Evolutionary conservation across 2,888 invertebrate genomes (phyloP), one percentile per base, ranked within the genome.

Genomic region (Gymnosoma rotundatum): DNA sequence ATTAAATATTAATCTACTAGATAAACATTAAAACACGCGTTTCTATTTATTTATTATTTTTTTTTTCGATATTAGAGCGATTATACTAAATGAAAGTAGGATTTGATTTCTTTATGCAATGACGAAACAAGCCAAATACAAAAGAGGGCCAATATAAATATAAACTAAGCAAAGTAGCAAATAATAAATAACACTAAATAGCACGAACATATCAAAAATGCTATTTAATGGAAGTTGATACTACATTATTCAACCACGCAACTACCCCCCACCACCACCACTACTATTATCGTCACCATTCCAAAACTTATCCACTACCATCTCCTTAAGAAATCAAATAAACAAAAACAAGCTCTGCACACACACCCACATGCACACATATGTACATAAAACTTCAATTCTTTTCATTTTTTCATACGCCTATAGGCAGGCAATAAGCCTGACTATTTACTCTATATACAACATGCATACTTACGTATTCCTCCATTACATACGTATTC

Each of bases 11-110:
- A 84, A 84, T 81, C 73, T 70, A 74, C 58, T 66, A 81, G 74
- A 81, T 84, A 84, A 81, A 81, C 66, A 81, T 16, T 70, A 67
- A 67, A 84, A 81, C 81, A 81, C 81, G 84, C 81, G 63, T 74
- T 80, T 60, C 36, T 52, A 60, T 60, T 72, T 58, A 56, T 56
- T 45, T 58, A 8, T 60, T 32, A 38, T 60, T 21, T 54, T 25
- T 16, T 83, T 63, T 72, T 36, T 58, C 60, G 54, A 48, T 50
- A 63, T 63, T 48, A 75, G 16, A 58, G 42, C 45, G 52, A 38
- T 67, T 54, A 64, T 70, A 60, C 50, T 58, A 64, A 58, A 48
- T 52, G 36, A 58, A 56, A 56, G 38, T 38, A 5, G 21, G 45
- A 54, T 54, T 60, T 64, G 48, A 56, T 66, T 38, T 42, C 36